phyloP scores from a whole-genome alignment of 2,113 vertebrate species.

The Lathamus discolor region DNA sequence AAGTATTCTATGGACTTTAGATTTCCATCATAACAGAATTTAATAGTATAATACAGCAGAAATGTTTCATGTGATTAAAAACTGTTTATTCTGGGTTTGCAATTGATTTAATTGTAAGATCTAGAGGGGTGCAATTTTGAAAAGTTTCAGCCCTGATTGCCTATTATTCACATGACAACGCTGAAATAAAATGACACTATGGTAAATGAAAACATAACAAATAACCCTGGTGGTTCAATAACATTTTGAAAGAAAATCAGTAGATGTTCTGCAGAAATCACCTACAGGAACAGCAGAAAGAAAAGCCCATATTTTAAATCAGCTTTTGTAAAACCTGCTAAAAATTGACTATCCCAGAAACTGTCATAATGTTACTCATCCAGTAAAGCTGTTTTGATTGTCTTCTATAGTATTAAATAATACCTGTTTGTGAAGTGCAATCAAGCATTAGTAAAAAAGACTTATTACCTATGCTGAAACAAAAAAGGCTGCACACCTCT shows the following conservation, averaged over 20 bases:
- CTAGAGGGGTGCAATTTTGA: constrained; percentile 73
- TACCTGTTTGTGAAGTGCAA: constrained; percentile 15
- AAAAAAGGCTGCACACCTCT: not conserved
- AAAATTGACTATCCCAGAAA: not conserved
- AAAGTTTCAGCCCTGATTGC: constrained; percentile 76
- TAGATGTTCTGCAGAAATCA: constrained; percentile 55
- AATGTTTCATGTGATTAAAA: constrained; percentile 75
- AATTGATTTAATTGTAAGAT: constrained; percentile 80
- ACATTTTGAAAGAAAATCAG: constrained; percentile 65
- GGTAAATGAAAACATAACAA: constrained; percentile 65
- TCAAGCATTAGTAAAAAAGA: constrained; percentile 31
- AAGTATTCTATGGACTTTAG: constrained; percentile 63
- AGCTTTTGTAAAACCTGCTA: not conserved
- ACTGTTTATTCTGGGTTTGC: constrained; percentile 72
- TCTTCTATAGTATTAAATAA: constrained; percentile 24
- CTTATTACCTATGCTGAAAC: not conserved
- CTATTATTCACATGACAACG: constrained; percentile 75
- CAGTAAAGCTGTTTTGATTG: constrained; percentile 1
- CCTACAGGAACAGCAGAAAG: constrained; percentile 9
- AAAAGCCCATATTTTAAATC: constrained; percentile 19
- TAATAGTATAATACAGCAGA: constrained; percentile 65
- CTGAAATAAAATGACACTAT: constrained; percentile 66
- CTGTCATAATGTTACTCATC: not conserved
- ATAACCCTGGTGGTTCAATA: constrained; percentile 56
- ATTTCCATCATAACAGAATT: constrained; percentile 75